A percentile compares a stretch with the other conserved stretches of the same genome.
phyloP scores from a whole-genome alignment of 2,797 vertebrate genomes.

The Epinephelus malabaricus region DNA sequence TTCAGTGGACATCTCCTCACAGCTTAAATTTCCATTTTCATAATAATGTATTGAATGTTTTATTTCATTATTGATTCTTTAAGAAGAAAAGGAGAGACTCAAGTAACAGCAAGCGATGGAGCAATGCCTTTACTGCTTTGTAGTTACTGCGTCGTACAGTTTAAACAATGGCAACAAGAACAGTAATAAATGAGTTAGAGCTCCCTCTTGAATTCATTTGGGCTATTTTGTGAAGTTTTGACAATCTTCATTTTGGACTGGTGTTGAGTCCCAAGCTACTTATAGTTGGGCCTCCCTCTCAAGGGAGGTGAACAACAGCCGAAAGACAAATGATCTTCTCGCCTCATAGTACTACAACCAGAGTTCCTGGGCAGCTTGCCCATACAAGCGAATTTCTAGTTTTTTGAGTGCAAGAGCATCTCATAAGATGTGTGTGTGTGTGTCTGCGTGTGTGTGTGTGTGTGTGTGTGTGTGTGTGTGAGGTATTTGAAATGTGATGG shows the following conservation, averaged over 20 bases:
- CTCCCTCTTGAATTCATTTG: constrained; percentile 24
- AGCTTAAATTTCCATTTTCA: constrained; percentile 22
- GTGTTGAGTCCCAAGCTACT: constrained; percentile 48
- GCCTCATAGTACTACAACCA: constrained; percentile 44
- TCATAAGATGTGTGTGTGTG: constrained; percentile 22
- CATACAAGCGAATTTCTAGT: constrained; percentile 57
- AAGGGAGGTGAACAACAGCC: constrained; percentile 60
- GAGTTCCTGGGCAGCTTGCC: constrained; percentile 56
- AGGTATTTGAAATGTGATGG: constrained; percentile 22
- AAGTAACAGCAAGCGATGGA: background rate
- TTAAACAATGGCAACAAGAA: constrained; percentile 8
- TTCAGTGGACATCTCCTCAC: constrained; percentile 8
- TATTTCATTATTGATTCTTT: constrained; percentile 8
- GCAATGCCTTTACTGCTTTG: constrained; percentile 4
- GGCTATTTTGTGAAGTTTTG: constrained; percentile 30
- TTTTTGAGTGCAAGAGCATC: constrained; percentile 54
- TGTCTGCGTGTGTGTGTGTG: no score
- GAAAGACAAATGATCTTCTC: constrained; percentile 65
- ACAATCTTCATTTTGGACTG: constrained; percentile 34
- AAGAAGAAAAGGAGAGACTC: background rate
- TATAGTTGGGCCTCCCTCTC: constrained; percentile 49
- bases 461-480: no score
- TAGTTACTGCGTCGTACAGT: constrained; percentile 2
- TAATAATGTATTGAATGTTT: background rate
- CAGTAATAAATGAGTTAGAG: constrained; percentile 42